phyloP scores from a whole-genome alignment of 2,113 vertebrate species.

The Crocuta crocuta region DNA sequence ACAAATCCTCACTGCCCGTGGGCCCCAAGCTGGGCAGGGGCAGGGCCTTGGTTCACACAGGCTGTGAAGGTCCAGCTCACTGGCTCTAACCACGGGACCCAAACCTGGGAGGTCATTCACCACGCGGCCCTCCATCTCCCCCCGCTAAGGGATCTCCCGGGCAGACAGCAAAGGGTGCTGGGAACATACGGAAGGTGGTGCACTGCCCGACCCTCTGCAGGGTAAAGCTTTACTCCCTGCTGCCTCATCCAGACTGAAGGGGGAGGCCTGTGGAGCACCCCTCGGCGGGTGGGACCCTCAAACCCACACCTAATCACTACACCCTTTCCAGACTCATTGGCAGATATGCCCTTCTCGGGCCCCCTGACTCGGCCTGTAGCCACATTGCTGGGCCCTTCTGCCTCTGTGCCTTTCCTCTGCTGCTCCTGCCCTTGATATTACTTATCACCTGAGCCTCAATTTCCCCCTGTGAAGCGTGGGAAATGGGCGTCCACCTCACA shows the following conservation, averaged over 20 bases:
- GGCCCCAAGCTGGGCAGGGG: not conserved
- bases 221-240: not conserved
- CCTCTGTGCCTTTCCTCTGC: not conserved
- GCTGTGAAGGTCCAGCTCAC: not conserved
- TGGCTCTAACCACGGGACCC: not conserved
- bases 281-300: not conserved
- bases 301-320: not conserved
- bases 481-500: not conserved
- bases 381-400: not conserved
- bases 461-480: not conserved
- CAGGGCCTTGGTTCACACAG: not conserved
- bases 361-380: not conserved
- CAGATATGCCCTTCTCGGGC: not conserved
- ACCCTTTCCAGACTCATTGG: not conserved
- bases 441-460: not conserved
- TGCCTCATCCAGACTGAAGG: not conserved
- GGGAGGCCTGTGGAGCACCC: not conserved
- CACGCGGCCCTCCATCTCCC: rapidly evolving
- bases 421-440: not conserved
- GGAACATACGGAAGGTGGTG: not conserved
- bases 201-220: not conserved
- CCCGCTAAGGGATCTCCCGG: not conserved
- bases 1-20: not conserved
- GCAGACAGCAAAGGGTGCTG: not conserved
- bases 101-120: not conserved